Evolutionary conservation across 2,113 vertebrate species (phyloP), one percentile per base, ranked within the genome.

Genomic region (Hemiprocne comata): DNA sequence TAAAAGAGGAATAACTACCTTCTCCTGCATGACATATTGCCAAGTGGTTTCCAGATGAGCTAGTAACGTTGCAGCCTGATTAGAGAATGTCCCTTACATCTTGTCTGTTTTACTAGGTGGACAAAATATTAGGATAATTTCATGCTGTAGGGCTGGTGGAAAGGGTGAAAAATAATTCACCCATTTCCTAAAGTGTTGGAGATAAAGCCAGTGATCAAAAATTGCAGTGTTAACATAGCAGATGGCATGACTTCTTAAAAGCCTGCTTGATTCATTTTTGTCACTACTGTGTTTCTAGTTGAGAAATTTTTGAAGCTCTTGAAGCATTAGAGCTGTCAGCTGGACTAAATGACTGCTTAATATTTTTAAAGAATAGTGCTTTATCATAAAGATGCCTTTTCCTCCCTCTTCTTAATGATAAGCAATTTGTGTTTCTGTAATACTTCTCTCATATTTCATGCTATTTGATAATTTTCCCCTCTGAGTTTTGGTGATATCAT

Each of bases 311-410:
- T 86, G 72, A 76, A 51, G 57, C 51, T 94, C 42, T 84, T 93
- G 69, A 84, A 92, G 60, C 5, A 5, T 90, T 84, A 84, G 65
- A 69, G 24, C 80, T 93, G 86, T 96, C 80, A 93, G 58, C 58
- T 88, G 50, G 55, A 70, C 64, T 90, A 87, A 94, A 79, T 76
- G 44, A 40, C 66, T 89, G 57, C 86, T 73, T 72, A 95, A 91
- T 94, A 62, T 58, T 88, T 89, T 69, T 53, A 76, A 23, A 94
- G 75, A 86, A 36, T 19, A 88, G 40, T 65, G 40, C 44, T 90
- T 90, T 83, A 61, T 88, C 62, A 73, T 2, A 79, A 28, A 85
- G 36, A 25, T 79, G 54, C 14, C 51, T 96, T 62, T 87, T 54
- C 51, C 12, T 85, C 40, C 20, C 44, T 85, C 10, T 81, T 46